phyloP scores from a whole-genome alignment of 1,140 invertebrate genomes.

The Cephus cinctus region DNA sequence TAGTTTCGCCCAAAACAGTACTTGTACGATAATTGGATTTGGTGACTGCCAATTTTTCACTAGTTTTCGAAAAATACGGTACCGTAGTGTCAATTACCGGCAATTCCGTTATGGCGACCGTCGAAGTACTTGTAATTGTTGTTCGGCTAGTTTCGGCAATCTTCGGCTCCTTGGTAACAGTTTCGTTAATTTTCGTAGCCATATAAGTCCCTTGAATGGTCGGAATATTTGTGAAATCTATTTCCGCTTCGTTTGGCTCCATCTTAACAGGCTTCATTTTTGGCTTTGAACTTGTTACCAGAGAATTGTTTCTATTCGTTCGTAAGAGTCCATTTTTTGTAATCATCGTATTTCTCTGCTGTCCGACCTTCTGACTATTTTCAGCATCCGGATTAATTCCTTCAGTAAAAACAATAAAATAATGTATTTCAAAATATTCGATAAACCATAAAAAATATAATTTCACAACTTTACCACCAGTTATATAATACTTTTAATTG shows the following conservation, averaged over 20 bases:
- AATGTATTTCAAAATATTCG: conserved; percentile 11
- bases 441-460: not conserved
- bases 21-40: too few relatives aligned
- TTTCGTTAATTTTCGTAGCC: conserved; percentile 46
- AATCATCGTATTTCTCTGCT: conserved; percentile 50
- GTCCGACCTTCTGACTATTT: conserved; percentile 34
- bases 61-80: too few relatives aligned
- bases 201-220: conserved; percentile 53
- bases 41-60: too few relatives aligned
- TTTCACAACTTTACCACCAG: conserved; percentile 2
- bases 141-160: conserved; percentile 24
- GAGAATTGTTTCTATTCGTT: conserved; percentile 40
- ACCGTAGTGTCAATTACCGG: not conserved
- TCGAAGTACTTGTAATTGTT: conserved; percentile 35
- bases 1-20: too few relatives aligned
- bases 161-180: conserved; percentile 23
- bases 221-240: conserved; percentile 49
- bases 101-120: conserved; percentile 23
- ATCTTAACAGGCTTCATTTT: conserved; percentile 49
- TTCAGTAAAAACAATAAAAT: conserved; percentile 18
- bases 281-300: conserved; percentile 50
- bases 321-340: conserved; percentile 49
- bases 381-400: conserved; percentile 37
- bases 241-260: conserved; percentile 46
- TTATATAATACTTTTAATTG: not conserved